A percentile compares a stretch with the other conserved stretches of the same genome.
Conservation (phyloP, 2,113 vertebrate genomes). For the Eleginops maclovinus region DNA sequence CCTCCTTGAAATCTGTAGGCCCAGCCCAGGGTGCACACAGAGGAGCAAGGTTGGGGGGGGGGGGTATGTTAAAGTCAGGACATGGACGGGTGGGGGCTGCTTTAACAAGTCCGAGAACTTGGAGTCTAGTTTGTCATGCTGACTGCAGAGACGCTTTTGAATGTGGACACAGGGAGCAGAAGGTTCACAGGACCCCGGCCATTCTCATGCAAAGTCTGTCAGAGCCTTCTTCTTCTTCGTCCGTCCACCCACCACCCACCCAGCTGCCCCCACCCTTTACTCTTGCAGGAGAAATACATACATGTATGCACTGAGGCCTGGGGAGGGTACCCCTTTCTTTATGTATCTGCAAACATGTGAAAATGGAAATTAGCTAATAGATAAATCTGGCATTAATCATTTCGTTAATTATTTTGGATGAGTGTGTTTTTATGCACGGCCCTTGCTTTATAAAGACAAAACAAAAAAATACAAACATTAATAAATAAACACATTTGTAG, state of each 20-base stretch:
- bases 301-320: constrained; percentile 56
- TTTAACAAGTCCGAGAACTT: constrained; percentile 74
- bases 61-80: constrained; percentile 23
- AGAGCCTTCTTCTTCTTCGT: constrained; percentile 58
- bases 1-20: constrained; percentile 47
- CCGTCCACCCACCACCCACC: constrained; percentile 26
- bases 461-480: too few species aligned
- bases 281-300: constrained; percentile 60
- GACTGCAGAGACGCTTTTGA: constrained; percentile 80
- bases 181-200: constrained; percentile 84
- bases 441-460: too few species aligned
- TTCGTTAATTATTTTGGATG: too few species aligned
- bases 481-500: background rate
- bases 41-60: constrained; percentile 32
- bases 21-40: constrained; percentile 32
- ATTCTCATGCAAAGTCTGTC: constrained; percentile 84
- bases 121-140: constrained; percentile 84
- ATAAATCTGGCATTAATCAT: too few species aligned
- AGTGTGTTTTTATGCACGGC: too few species aligned
- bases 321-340: background rate
- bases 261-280: constrained; percentile 26
- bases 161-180: constrained; percentile 81
- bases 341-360: constrained; percentile 13
- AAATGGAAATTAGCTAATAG: too few species aligned
- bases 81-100: background rate